These are phyloP conservation scores for Synergus itoensis DNA, from an alignment of 2,888 invertebrate genomes.

Conservation along the genomic window DNA sequence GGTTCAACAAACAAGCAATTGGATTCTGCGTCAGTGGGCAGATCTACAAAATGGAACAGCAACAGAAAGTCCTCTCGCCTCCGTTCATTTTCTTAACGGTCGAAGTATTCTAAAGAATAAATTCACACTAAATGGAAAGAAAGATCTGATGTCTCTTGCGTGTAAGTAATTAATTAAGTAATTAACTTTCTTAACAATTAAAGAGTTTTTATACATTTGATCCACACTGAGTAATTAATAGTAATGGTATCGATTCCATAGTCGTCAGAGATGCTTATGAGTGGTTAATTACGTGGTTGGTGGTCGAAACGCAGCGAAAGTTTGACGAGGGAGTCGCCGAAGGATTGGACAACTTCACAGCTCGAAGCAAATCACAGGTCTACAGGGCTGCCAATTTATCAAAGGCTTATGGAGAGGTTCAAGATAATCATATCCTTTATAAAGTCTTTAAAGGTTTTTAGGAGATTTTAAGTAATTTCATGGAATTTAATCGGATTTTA, in stretches of 20 bases:
- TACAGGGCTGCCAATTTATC: slow-evolving; percentile 88
- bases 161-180: slow-evolving; percentile 70
- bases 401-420: slow-evolving; percentile 86
- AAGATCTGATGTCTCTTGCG: slow-evolving; percentile 72
- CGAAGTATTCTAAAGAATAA: slow-evolving; percentile 78
- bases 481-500: too few species aligned
- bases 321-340: slow-evolving; percentile 80
- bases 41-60: slow-evolving; percentile 76
- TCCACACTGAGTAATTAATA: slow-evolving; percentile 51
- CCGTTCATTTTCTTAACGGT: slow-evolving; percentile 83
- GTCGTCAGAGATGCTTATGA: slow-evolving; percentile 87
- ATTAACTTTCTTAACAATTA: slow-evolving; percentile 48
- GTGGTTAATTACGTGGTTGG: slow-evolving; percentile 91
- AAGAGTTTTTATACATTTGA: slow-evolving; percentile 46
- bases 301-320: slow-evolving; percentile 84
- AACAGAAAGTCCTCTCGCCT: slow-evolving; percentile 85
- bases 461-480: too few species aligned
- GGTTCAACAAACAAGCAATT: slow-evolving; percentile 93
- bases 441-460: too few species aligned
- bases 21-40: slow-evolving; percentile 86
- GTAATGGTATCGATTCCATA: slow-evolving; percentile 68
- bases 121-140: slow-evolving; percentile 68
- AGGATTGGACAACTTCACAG: slow-evolving; percentile 86
- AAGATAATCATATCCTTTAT: neutral
- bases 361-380: slow-evolving; percentile 90